phyloP scores from a whole-genome alignment of 2,113 vertebrate genomes.

The Percopsis transmontana region DNA sequence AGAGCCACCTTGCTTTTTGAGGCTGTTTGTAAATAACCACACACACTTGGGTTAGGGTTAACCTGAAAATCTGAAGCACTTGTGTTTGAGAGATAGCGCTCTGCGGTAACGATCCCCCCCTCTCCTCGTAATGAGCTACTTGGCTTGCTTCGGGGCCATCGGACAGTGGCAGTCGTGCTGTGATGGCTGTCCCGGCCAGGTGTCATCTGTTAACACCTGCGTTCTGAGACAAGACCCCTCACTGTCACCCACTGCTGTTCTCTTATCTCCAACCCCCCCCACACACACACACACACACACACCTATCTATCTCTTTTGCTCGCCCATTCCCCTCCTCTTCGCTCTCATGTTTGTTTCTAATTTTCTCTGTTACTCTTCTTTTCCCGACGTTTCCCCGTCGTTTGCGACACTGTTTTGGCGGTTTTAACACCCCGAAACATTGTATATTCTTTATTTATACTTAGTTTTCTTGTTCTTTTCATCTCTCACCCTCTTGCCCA shows the following conservation, averaged over 20 bases:
- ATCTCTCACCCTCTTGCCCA: neutral
- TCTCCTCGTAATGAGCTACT: slow-evolving; percentile 21
- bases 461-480: too few relatives aligned
- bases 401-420: too few relatives aligned
- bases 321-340: neutral
- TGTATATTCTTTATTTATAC: too few relatives aligned
- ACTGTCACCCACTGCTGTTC: slow-evolving; percentile 54
- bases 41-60: too few relatives aligned
- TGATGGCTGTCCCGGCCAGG: slow-evolving; percentile 49
- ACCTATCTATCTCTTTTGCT: neutral
- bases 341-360: neutral
- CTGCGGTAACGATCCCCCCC: neutral
- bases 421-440: too few relatives aligned
- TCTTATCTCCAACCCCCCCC: neutral
- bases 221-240: slow-evolving; percentile 55
- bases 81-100: neutral
- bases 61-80: too few relatives aligned
- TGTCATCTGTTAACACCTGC: slow-evolving; percentile 53
- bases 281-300: too few relatives aligned
- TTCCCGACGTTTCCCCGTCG: neutral
- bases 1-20: too few relatives aligned
- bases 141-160: slow-evolving; percentile 28
- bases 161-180: slow-evolving; percentile 45
- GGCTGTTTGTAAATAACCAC: too few relatives aligned
- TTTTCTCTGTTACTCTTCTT: neutral